Conservation (phyloP, 2,888 invertebrate genomes). For the Drosophila leonis region DNA sequence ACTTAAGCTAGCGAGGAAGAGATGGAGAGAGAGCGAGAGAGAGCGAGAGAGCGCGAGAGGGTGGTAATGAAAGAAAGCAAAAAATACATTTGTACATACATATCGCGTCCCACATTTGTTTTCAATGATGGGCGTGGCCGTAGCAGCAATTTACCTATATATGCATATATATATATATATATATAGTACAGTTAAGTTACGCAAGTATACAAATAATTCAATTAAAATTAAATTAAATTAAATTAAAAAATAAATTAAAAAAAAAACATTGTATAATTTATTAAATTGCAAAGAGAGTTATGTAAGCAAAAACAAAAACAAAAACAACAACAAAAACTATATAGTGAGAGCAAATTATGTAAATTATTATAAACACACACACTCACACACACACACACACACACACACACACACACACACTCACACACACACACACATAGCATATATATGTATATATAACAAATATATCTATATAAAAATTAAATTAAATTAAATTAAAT, state of each 20-base stretch:
- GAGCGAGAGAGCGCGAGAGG: neutral
- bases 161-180: neutral
- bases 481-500: slow-evolving; percentile 44
- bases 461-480: too few relatives aligned
- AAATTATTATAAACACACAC: slow-evolving; percentile 53
- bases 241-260: slow-evolving; percentile 22
- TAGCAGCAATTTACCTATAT: slow-evolving; percentile 69
- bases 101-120: slow-evolving; percentile 68
- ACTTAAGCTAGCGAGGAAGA: slow-evolving; percentile 20
- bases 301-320: slow-evolving; percentile 47
- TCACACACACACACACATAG: slow-evolving; percentile 24
- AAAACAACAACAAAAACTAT: neutral
- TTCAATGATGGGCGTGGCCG: slow-evolving; percentile 66
- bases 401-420: too few relatives aligned
- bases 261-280: slow-evolving; percentile 65
- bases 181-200: slow-evolving; percentile 55
- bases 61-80: slow-evolving; percentile 74
- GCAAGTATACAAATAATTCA: slow-evolving; percentile 82
- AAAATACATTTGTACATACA: slow-evolving; percentile 80
- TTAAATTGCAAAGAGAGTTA: slow-evolving; percentile 52
- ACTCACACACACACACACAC: slow-evolving; percentile 11
- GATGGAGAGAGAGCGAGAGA: neutral
- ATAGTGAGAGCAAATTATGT: slow-evolving; percentile 57
- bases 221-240: slow-evolving; percentile 63
- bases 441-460: slow-evolving; percentile 26